These are phyloP conservation scores for Megastigmus dorsalis DNA, from an alignment of 2,888 invertebrate species.

Conservation along the genomic window DNA sequence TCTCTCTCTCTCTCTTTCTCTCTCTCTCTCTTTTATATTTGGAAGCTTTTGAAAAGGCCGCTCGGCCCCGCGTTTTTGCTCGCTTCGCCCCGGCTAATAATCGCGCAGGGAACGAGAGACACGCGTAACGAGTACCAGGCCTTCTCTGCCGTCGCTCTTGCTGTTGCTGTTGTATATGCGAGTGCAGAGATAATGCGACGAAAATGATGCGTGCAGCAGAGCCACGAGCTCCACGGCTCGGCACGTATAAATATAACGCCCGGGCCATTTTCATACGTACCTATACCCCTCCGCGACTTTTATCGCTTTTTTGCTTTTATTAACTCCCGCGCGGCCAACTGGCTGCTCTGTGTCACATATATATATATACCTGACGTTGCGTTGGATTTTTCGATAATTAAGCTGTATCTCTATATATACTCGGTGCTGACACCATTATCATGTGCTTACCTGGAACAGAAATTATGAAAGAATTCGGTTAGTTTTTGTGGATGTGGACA, in stretches of 20 bases:
- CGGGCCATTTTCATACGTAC: not conserved
- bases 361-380: no score
- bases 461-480: conserved; percentile 23
- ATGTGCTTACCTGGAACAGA: conserved; percentile 64
- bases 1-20: conserved; percentile 17
- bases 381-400: conserved; percentile 24
- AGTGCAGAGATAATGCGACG: conserved; percentile 63
- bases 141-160: no score
- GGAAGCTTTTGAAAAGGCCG: conserved; percentile 57
- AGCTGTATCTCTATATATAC: no score
- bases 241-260: conserved; percentile 25
- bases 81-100: conserved; percentile 60
- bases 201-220: conserved; percentile 45
- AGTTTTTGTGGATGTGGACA: no score
- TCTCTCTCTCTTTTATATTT: conserved; percentile 31
- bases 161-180: no score
- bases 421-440: no score
- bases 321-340: conserved; percentile 39
- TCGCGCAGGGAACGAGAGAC: no score
- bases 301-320: conserved; percentile 49
- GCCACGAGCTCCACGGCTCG: not conserved
- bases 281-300: conserved; percentile 22
- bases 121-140: no score
- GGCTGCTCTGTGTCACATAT: no score
- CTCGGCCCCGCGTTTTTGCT: conserved; percentile 14